phyloP scores from a whole-genome alignment of 1,140 invertebrate species.

The Papilio aristodemus region DNA sequence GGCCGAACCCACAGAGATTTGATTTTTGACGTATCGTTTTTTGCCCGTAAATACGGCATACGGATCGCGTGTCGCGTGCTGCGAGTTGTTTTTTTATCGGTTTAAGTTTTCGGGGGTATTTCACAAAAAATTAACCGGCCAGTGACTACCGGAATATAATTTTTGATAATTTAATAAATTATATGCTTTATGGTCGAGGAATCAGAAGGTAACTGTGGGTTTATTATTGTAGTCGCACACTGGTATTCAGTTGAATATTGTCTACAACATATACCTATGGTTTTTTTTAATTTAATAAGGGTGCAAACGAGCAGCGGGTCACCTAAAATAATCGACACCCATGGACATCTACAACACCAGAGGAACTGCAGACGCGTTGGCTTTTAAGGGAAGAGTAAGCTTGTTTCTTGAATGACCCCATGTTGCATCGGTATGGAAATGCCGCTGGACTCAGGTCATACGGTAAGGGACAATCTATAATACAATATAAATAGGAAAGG shows the following conservation, averaged over 20 bases:
- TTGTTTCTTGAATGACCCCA: no score
- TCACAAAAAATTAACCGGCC: slow-evolving; percentile 73
- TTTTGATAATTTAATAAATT: slow-evolving; percentile 79
- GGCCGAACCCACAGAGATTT: slow-evolving; percentile 65
- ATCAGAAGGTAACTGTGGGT: slow-evolving; percentile 62
- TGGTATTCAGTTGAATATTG: background rate
- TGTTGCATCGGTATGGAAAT: no score
- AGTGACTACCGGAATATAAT: slow-evolving; percentile 79
- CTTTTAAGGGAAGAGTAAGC: no score
- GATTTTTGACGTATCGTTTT: slow-evolving; percentile 73
- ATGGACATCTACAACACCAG: no score
- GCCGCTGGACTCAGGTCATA: no score
- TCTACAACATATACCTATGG: no score
- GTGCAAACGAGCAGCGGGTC: no score
- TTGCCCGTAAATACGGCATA: slow-evolving; percentile 51
- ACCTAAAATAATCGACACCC: no score
- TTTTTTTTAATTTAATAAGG: no score
- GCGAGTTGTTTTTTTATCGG: slow-evolving; percentile 65
- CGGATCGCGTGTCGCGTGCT: slow-evolving; percentile 78
- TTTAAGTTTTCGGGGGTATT: slow-evolving; percentile 56
- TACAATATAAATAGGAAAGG: no score
- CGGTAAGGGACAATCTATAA: no score
- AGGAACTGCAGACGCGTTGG: no score
- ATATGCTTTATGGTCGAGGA: slow-evolving; percentile 68
- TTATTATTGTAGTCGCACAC: slow-evolving; percentile 53